A percentile compares a stretch with the other conserved stretches of the same genome.
Conservation (phyloP, 2,113 vertebrate genomes). For the Pygoscelis adeliae region DNA sequence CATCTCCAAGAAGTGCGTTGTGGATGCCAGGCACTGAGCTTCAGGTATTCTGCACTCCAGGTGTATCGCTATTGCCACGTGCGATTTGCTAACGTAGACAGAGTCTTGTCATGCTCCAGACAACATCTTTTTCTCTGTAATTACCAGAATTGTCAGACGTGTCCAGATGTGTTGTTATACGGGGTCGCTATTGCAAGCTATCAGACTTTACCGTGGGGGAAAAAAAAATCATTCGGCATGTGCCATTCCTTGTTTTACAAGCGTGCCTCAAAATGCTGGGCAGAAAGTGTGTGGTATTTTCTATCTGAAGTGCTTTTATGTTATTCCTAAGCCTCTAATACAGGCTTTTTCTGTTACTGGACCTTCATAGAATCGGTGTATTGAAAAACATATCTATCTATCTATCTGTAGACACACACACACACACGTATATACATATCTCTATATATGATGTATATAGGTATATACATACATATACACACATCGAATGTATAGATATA, state of each 20-base stretch:
- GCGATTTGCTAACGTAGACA: not conserved
- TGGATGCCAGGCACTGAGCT: not conserved
- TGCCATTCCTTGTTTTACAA: not conserved
- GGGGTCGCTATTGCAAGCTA: not conserved
- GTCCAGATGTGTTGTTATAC: not conserved
- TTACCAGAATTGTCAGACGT: not conserved
- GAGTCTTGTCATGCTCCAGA: not conserved
- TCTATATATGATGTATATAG: not conserved
- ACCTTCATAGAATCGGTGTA: not conserved
- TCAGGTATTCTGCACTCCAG: not conserved
- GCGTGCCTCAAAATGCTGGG: not conserved
- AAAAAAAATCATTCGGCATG: not conserved
- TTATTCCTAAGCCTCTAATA: not conserved
- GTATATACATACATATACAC: not conserved
- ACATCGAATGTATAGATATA: not conserved
- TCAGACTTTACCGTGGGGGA: not conserved
- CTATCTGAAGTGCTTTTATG: not conserved
- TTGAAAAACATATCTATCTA: not conserved
- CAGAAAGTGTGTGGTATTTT: not conserved
- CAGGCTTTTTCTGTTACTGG: not conserved
- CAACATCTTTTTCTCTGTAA: not conserved
- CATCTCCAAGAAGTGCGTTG: not conserved
- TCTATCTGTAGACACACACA: fast-evolving
- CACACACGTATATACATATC: fast-evolving
- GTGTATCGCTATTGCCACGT: not conserved